phyloP scores from a whole-genome alignment of 2,888 invertebrate genomes.

The Agriopis aurantiaria region DNA sequence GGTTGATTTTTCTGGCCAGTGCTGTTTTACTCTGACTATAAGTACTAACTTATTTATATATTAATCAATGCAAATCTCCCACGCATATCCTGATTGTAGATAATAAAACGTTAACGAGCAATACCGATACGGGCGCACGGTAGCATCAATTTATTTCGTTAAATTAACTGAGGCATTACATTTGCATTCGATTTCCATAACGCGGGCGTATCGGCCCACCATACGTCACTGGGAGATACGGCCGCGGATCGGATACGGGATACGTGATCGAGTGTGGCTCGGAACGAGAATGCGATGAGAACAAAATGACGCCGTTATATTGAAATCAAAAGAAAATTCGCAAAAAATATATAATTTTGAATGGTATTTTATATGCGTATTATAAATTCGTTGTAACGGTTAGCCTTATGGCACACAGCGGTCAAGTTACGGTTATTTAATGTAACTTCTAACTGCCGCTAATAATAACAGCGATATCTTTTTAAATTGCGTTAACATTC shows the following conservation, averaged over 20 bases:
- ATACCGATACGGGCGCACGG: slow-evolving; percentile 74
- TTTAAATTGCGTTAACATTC: no score
- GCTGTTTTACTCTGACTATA: no score
- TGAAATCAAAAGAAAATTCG: background rate
- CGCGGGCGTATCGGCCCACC: slow-evolving; percentile 75
- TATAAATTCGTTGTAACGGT: no score
- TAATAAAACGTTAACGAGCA: slow-evolving; percentile 65
- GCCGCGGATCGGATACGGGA: slow-evolving; percentile 46
- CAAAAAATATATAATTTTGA: no score
- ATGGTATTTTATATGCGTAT: no score
- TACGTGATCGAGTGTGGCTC: slow-evolving; percentile 46
- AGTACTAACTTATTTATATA: background rate
- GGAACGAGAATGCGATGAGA: background rate
- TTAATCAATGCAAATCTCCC: slow-evolving; percentile 43
- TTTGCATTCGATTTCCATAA: slow-evolving; percentile 86
- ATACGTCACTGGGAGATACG: slow-evolving; percentile 83
- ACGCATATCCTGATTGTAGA: slow-evolving; percentile 53
- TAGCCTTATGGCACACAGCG: no score
- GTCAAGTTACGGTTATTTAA: no score
- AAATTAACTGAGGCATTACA: slow-evolving; percentile 81
- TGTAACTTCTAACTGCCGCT: no score
- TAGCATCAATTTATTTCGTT: slow-evolving; percentile 82
- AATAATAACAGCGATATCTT: no score
- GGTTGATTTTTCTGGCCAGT: no score
- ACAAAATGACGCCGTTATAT: background rate